These are phyloP conservation scores for Liasis olivaceus DNA, from an alignment of 2,797 vertebrate genomes.

Conservation along the genomic window DNA sequence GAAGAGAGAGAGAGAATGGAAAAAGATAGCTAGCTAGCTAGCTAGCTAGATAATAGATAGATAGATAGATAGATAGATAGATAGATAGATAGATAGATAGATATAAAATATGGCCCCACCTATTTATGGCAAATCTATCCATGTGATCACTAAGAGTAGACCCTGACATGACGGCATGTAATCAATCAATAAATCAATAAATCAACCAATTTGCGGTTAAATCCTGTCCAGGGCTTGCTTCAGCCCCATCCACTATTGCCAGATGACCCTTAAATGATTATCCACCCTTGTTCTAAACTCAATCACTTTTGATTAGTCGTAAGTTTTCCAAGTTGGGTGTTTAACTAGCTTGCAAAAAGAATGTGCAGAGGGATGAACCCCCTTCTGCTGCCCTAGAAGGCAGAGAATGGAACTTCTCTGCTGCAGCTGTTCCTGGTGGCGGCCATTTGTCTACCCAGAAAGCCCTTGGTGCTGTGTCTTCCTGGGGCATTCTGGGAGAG, in stretches of 20 bases:
- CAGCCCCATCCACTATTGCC: background rate
- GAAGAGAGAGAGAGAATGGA: too few species aligned
- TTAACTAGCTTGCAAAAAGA: background rate
- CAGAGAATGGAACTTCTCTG: background rate
- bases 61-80: too few species aligned
- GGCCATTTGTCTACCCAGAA: background rate
- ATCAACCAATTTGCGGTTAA: background rate
- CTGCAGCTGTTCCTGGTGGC: background rate
- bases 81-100: too few species aligned
- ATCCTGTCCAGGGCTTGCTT: background rate
- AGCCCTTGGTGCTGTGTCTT: too few species aligned
- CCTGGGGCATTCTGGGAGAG: background rate
- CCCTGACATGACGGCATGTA: background rate
- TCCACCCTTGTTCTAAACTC: background rate
- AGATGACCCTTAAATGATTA: background rate
- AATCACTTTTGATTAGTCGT: background rate
- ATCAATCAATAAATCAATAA: background rate
- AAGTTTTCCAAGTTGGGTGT: background rate
- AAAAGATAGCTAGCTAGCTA: too few species aligned
- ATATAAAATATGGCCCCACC: background rate
- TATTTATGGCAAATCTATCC: background rate
- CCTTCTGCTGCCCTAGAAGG: rapidly evolving
- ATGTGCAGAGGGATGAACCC: background rate
- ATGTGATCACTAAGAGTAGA: background rate
- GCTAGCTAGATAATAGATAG: too few species aligned